These are phyloP conservation scores for Chiroxiphia lanceolata DNA, from an alignment of 2,797 vertebrate genomes.

Conservation along the genomic window DNA sequence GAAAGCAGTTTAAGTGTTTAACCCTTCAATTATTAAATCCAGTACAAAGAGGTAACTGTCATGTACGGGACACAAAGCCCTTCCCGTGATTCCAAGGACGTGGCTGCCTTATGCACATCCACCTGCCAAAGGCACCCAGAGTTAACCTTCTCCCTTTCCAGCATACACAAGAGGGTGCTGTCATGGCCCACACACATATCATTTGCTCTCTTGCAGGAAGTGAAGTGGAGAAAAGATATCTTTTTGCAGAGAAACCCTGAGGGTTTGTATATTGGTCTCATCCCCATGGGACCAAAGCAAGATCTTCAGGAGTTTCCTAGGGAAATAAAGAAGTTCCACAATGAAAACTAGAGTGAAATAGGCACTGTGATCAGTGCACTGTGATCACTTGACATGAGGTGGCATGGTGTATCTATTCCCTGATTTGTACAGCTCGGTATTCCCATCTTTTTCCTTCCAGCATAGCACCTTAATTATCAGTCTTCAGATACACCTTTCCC, in stretches of 20 bases:
- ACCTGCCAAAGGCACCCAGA: not conserved
- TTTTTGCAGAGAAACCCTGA: not conserved
- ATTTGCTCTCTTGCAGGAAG: not conserved
- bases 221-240: not conserved
- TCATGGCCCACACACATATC: not conserved
- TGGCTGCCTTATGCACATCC: rapidly evolving
- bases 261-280: not conserved
- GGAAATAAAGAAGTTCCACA: not conserved
- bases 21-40: not conserved
- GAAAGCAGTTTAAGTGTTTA: constrained; percentile 24
- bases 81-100: rapidly evolving
- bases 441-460: not conserved
- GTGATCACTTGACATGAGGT: not conserved
- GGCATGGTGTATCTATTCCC: not conserved
- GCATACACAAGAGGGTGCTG: rapidly evolving
- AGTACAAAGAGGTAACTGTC: not conserved
- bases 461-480: not conserved
- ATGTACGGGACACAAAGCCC: not conserved
- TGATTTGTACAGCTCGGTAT: not conserved
- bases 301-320: not conserved
- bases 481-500: not conserved
- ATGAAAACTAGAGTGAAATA: not conserved
- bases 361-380: not conserved
- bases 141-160: not conserved
- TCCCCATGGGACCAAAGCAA: not conserved